Evolutionary conservation across 2,888 invertebrate genomes (phyloP).

Genomic region (Exocentrus adspersus): DNA sequence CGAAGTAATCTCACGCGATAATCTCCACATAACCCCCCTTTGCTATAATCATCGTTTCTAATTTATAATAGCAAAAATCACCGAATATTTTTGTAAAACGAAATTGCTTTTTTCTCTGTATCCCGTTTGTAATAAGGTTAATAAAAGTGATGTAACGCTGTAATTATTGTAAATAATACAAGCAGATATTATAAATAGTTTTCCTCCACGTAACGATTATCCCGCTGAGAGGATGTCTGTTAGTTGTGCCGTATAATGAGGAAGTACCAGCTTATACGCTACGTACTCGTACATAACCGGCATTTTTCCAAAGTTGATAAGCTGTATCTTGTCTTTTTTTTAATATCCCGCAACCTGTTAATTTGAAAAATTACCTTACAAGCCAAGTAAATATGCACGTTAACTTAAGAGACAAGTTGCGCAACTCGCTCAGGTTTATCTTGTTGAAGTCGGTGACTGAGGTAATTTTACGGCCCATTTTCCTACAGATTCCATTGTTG

Average conservation of each 20-base stretch:
- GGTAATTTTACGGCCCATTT: too few species aligned
- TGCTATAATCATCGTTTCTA: background rate
- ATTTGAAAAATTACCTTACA: background rate
- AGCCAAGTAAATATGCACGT: background rate
- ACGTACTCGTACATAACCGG: background rate
- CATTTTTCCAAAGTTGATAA: background rate
- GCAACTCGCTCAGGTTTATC: too few species aligned
- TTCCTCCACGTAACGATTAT: background rate
- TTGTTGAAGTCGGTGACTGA: too few species aligned
- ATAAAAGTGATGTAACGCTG: background rate
- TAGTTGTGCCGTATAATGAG: background rate
- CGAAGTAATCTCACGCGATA: conserved; percentile 34
- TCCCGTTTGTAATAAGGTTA: background rate
- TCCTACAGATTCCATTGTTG: too few species aligned
- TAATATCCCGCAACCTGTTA: background rate
- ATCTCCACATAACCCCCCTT: conserved; percentile 7
- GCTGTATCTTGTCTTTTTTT: background rate
- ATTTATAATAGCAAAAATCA: too few species aligned
- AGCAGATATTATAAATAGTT: background rate
- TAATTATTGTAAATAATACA: conserved; percentile 8
- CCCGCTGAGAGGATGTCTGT: conserved; percentile 15
- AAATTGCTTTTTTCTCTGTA: background rate
- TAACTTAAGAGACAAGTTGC: too few species aligned
- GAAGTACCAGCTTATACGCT: background rate
- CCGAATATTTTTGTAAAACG: too few species aligned